A percentile compares a stretch with the other conserved stretches of the same genome.
These are phyloP conservation scores for Arothron firmamentum DNA, from an alignment of 2,113 vertebrate species.

Conservation along the genomic window DNA sequence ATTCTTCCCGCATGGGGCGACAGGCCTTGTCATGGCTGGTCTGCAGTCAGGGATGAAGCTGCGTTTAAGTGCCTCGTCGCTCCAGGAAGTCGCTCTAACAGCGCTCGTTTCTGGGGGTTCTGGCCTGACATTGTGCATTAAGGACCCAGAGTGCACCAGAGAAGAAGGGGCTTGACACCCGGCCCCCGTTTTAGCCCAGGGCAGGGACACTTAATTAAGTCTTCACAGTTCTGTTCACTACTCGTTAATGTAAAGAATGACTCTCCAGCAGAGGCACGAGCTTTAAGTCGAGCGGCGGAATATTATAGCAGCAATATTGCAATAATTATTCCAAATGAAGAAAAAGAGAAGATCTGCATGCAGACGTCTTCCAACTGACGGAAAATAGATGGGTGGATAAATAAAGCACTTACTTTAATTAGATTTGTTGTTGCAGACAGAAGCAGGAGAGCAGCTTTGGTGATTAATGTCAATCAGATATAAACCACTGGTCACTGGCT, in stretches of 20 bases:
- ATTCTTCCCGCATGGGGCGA: slow-evolving; percentile 29
- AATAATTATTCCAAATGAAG: neutral
- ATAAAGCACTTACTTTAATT: no score
- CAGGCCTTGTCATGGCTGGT: slow-evolving; percentile 37
- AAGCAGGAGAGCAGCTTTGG: no score
- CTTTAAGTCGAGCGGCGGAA: neutral
- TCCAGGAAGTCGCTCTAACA: slow-evolving; percentile 31
- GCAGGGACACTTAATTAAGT: slow-evolving; percentile 64
- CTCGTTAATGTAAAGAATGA: slow-evolving; percentile 46
- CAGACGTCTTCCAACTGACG: no score
- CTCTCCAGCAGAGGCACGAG: no score
- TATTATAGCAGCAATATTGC: neutral
- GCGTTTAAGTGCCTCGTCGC: slow-evolving; percentile 41
- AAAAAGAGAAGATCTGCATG: no score
- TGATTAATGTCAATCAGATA: no score
- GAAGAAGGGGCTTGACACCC: slow-evolving; percentile 52
- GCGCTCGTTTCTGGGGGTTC: slow-evolving; percentile 32
- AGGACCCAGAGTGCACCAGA: slow-evolving; percentile 33
- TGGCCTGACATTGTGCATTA: slow-evolving; percentile 53
- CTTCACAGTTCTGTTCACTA: slow-evolving; percentile 45
- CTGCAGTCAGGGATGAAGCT: slow-evolving; percentile 32
- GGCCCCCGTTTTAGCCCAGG: slow-evolving; percentile 34
- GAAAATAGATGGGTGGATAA: no score
- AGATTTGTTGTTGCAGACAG: no score
- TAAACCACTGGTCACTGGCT: no score